phyloP scores from a whole-genome alignment of 30 jellyfish, hydroid and myxozoan genomes.

The Catostylus mosaicus region DNA sequence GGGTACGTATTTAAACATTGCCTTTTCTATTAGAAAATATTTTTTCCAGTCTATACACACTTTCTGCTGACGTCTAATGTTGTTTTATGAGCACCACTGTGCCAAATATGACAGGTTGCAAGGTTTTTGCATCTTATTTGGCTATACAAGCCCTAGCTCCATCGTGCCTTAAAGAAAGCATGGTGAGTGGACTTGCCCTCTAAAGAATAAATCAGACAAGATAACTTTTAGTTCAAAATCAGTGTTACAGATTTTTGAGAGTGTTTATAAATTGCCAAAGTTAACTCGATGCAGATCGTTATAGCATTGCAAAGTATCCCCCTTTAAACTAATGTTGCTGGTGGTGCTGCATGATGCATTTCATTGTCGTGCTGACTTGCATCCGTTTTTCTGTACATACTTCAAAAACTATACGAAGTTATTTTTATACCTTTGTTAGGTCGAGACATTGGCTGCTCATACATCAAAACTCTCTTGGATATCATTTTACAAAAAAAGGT shows the following conservation, averaged over 20 bases:
- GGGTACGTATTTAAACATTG: background rate
- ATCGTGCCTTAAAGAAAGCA: no score
- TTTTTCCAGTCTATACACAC: background rate
- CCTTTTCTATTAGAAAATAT: background rate
- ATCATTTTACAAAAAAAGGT: background rate
- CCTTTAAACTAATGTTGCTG: background rate
- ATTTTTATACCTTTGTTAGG: background rate
- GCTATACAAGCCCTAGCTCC: background rate
- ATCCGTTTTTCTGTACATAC: background rate
- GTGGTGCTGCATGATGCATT: background rate
- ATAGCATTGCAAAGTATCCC: background rate
- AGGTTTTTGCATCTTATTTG: background rate
- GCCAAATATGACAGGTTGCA: no score
- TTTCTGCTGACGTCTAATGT: background rate
- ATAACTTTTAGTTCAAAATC: no score
- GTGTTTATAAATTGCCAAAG: no score
- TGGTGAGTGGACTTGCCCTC: no score
- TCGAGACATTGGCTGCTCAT: background rate
- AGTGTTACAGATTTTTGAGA: no score
- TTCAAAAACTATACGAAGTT: background rate
- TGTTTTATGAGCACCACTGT: background rate
- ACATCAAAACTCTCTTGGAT: background rate
- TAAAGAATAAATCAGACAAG: no score
- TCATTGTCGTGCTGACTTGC: background rate
- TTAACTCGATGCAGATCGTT: background rate